A percentile compares a stretch with the other conserved stretches of the same genome.
Evolutionary conservation across 2,113 vertebrate genomes (phyloP).

Genomic region (Callorhinus ursinus): DNA sequence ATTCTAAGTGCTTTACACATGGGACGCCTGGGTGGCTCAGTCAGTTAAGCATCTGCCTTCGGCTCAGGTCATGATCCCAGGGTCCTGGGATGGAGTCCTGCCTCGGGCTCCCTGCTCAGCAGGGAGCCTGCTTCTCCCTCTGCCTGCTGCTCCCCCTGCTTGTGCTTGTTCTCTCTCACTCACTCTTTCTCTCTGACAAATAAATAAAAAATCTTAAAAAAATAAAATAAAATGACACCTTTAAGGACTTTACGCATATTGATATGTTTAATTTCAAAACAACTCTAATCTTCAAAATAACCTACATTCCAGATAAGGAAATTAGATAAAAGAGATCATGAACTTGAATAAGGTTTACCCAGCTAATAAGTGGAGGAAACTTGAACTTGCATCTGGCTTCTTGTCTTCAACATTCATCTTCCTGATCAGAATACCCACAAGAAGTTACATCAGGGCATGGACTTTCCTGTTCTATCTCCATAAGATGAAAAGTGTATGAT

Average conservation of each 20-base stretch:
- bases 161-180: too few species aligned
- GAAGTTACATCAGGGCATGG: rapidly evolving
- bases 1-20: not conserved
- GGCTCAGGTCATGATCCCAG: too few species aligned
- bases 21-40: too few species aligned
- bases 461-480: not conserved
- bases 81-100: too few species aligned
- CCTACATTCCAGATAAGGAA: not conserved
- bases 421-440: not conserved
- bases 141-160: too few species aligned
- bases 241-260: not conserved
- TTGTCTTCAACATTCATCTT: not conserved
- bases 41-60: too few species aligned
- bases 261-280: not conserved
- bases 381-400: not conserved
- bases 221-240: too few species aligned
- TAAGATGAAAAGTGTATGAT: not conserved
- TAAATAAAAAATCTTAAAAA: too few species aligned
- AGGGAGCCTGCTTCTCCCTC: too few species aligned
- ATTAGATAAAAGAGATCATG: not conserved
- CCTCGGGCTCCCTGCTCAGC: too few species aligned
- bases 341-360: not conserved
- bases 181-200: too few species aligned
- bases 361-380: not conserved
- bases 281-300: not conserved